These are phyloP conservation scores for Passerculus sandwichensis DNA, from an alignment of 2,797 vertebrate species.

Conservation along the genomic window DNA sequence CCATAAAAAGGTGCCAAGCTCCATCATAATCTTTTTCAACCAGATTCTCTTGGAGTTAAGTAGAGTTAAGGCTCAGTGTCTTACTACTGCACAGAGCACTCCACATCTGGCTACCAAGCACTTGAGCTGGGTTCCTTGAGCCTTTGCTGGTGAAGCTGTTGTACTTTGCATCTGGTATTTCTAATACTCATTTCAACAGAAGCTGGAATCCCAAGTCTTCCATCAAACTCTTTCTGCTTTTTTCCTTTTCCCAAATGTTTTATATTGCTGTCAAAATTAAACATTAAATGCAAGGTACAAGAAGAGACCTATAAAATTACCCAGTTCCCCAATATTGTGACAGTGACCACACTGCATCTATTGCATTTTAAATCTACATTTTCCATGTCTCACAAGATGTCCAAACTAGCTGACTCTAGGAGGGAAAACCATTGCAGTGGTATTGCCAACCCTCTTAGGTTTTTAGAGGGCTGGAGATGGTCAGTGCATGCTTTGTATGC, in stretches of 20 bases:
- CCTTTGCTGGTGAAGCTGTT: not conserved
- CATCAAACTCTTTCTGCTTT: not conserved
- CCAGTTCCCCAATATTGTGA: not conserved
- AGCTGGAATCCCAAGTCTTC: not conserved
- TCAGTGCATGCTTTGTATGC: not conserved
- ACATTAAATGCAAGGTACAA: not conserved
- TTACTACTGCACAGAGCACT: not conserved
- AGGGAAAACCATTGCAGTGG: not conserved
- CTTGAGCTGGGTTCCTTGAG: not conserved
- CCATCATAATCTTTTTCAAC: not conserved
- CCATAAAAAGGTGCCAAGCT: not conserved
- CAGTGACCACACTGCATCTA: not conserved
- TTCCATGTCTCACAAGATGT: not conserved
- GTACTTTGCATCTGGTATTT: not conserved
- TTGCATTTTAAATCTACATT: not conserved
- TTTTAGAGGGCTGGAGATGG: not conserved
- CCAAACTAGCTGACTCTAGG: not conserved
- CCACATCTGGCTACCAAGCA: not conserved
- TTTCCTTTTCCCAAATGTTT: not conserved
- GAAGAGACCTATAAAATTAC: not conserved
- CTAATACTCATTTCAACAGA: not conserved
- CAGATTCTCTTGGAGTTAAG: not conserved
- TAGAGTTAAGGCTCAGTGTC: not conserved
- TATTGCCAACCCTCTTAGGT: not conserved
- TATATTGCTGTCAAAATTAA: not conserved